phyloP scores from a whole-genome alignment of 1,140 invertebrate species.

The Drosophila auraria region DNA sequence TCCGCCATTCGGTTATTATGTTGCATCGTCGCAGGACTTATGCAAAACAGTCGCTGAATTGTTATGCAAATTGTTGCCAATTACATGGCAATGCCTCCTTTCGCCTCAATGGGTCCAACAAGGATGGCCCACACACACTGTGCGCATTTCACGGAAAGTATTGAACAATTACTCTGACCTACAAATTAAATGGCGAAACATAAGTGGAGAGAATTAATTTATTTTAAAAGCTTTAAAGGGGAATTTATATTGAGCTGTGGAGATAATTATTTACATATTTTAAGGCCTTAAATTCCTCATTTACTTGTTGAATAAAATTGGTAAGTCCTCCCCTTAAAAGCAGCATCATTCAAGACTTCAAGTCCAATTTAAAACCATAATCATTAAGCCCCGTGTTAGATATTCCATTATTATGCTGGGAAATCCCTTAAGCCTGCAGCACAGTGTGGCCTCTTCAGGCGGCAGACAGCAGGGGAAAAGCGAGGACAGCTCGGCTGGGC shows the following conservation, averaged over 20 bases:
- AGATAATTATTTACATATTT: background rate
- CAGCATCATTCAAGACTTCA: no score
- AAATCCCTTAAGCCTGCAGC: background rate
- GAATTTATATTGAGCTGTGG: background rate
- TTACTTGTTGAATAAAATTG: background rate
- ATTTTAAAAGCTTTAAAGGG: background rate
- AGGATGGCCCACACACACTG: conserved; percentile 13
- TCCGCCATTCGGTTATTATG: conserved; percentile 63
- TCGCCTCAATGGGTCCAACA: conserved; percentile 25
- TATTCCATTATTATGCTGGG: background rate
- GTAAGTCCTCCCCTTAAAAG: no score
- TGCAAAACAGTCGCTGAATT: conserved; percentile 83
- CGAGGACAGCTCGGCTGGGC: conserved; percentile 17
- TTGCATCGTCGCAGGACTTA: conserved; percentile 78
- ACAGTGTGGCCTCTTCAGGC: conserved; percentile 7
- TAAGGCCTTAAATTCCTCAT: background rate
- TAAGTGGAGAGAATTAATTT: background rate
- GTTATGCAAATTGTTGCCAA: conserved; percentile 83
- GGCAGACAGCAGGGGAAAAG: background rate
- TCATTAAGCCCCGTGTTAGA: background rate
- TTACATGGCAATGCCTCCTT: conserved; percentile 77
- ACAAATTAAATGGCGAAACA: background rate
- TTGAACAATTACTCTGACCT: conserved; percentile 69
- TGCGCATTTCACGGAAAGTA: conserved; percentile 38
- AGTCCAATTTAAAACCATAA: background rate